Percentiles rank a stretch among this genome's conserved stretches.
Evolutionary conservation across 2,797 vertebrate species (phyloP).

Genomic region (Karalla daura): DNA sequence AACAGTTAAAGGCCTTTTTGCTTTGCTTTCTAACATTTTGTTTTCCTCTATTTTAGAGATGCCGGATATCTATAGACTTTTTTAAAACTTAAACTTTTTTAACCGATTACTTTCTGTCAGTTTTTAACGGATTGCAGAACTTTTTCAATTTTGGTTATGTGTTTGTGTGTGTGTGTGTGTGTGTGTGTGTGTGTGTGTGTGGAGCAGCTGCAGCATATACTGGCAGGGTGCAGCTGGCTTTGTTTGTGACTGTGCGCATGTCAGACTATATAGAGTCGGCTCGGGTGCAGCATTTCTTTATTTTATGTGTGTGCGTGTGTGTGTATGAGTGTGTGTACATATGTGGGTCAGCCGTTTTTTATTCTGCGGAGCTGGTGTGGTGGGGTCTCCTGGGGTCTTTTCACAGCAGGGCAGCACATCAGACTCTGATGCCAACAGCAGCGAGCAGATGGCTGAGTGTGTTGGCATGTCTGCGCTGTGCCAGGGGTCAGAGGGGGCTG

Average conservation of each 20-base stretch:
- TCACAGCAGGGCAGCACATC: slow-evolving; percentile 18
- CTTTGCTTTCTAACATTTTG: too few species aligned
- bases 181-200: neutral
- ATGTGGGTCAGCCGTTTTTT: slow-evolving; percentile 24
- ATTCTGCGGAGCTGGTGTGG: slow-evolving; percentile 38
- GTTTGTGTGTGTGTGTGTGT: too few species aligned
- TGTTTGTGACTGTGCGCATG: slow-evolving; percentile 26
- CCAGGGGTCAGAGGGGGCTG: slow-evolving; percentile 56
- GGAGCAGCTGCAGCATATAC: slow-evolving; percentile 4
- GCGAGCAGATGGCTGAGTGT: slow-evolving; percentile 76
- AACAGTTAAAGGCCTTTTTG: too few species aligned
- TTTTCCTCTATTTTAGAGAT: too few species aligned
- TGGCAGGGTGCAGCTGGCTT: slow-evolving; percentile 24
- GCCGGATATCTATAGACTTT: too few species aligned
- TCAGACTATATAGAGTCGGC: slow-evolving; percentile 20
- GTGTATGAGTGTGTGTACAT: slow-evolving; percentile 5
- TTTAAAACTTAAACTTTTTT: too few species aligned
- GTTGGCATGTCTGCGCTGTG: slow-evolving; percentile 53
- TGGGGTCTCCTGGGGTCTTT: slow-evolving; percentile 48
- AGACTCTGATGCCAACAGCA: slow-evolving; percentile 38
- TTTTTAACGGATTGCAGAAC: too few species aligned
- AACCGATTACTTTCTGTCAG: too few species aligned
- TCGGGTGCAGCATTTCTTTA: slow-evolving; percentile 1
- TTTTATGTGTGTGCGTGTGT: slow-evolving; percentile 10
- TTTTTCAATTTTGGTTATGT: too few species aligned